These are phyloP conservation scores for Oscheius myriophilus DNA, from an alignment of 2,888 invertebrate genomes.

Conservation along the genomic window DNA sequence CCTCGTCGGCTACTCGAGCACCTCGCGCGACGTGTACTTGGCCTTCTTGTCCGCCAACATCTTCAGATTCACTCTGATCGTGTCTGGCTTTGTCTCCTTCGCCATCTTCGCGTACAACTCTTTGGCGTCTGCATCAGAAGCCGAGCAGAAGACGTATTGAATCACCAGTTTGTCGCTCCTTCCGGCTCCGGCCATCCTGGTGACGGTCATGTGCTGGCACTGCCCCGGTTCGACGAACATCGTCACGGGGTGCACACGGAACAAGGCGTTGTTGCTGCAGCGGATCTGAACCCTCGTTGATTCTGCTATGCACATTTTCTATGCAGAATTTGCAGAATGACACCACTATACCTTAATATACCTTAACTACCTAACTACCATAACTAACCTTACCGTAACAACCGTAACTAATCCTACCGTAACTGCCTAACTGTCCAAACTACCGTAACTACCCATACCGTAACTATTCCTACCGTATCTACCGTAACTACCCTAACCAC, in stretches of 20 bases:
- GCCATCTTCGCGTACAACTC: conserved; percentile 17
- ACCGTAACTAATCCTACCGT: no score
- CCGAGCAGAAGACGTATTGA: conserved; percentile 8
- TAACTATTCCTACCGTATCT: no score
- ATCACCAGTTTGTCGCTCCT: conserved; percentile 21
- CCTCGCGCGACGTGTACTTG: conserved; percentile 4
- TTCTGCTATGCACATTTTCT: no score
- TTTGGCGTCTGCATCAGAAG: conserved; percentile 12
- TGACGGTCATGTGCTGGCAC: conserved; percentile 8
- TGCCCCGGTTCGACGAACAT: conserved; percentile 17
- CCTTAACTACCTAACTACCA: no score
- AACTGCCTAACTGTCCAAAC: no score
- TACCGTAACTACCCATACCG: no score
- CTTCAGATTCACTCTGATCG: conserved; percentile 17
- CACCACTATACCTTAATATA: no score
- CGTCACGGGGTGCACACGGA: conserved; percentile 14
- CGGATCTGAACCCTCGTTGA: conserved; percentile 4
- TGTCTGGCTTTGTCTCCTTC: conserved; percentile 19
- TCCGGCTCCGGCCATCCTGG: conserved; percentile 9
- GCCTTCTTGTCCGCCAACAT: conserved; percentile 5
- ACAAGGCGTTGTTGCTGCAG: conserved; percentile 14
- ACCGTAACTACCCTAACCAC: no score
- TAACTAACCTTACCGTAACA: no score
- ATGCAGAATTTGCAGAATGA: no score
- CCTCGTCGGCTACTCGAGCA: no score